These are phyloP conservation scores for Fregetta grallaria DNA, from an alignment of 2,113 vertebrate genomes.

Conservation along the genomic window DNA sequence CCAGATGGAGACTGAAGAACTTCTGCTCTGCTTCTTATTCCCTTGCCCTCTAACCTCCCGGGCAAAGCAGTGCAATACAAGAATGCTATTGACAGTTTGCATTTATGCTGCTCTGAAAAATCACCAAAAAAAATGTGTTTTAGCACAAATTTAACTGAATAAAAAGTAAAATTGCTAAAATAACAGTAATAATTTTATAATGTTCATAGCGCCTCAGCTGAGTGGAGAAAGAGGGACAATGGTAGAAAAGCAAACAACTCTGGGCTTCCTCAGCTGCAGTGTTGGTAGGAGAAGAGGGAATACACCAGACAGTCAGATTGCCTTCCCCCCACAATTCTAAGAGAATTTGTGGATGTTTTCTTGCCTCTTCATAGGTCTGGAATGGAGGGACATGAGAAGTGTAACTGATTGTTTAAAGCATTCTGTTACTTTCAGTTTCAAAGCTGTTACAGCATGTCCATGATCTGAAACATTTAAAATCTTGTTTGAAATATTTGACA, in stretches of 20 bases:
- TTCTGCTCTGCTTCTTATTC: not conserved
- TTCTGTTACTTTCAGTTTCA: not conserved
- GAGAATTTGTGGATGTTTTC: not conserved
- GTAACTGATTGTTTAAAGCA: not conserved
- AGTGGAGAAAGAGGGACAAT: not conserved
- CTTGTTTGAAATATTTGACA: not conserved
- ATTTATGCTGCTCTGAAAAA: not conserved
- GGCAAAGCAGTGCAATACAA: not conserved
- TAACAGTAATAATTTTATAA: not conserved
- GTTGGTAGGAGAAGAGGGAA: not conserved
- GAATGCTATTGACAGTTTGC: rapidly evolving
- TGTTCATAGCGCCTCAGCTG: not conserved
- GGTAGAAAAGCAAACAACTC: not conserved
- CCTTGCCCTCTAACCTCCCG: not conserved
- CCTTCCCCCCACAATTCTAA: not conserved
- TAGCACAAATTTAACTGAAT: not conserved
- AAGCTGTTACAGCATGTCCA: not conserved
- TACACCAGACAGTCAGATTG: not conserved
- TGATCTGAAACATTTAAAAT: not conserved
- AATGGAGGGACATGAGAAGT: not conserved
- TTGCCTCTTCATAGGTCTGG: not conserved
- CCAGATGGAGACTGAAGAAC: not conserved
- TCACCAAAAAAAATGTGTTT: not conserved
- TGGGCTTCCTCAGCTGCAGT: not conserved
- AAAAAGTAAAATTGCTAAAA: not conserved